These are phyloP conservation scores for Ranitomeya imitator DNA, from an alignment of 2,113 vertebrate species.

Conservation along the genomic window DNA sequence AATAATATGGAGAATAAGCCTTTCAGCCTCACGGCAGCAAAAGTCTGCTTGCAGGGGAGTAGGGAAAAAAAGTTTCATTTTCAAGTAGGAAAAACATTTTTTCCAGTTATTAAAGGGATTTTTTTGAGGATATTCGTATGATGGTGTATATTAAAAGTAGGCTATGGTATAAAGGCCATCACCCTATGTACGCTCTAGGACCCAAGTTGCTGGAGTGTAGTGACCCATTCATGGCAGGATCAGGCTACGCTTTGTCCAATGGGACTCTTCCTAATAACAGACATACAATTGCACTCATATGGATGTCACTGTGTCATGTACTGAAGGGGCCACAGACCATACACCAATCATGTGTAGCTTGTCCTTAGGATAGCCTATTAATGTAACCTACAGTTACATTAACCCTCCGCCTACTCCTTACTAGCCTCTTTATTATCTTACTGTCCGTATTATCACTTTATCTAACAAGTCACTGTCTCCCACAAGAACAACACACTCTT, in stretches of 20 bases:
- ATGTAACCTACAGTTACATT: too few relatives aligned
- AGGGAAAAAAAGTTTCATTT: not conserved
- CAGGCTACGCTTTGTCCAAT: not conserved
- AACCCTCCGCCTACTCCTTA: too few relatives aligned
- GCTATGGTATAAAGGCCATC: not conserved
- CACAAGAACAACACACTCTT: too few relatives aligned
- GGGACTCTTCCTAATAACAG: not conserved
- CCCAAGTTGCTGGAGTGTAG: not conserved
- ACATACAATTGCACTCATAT: not conserved
- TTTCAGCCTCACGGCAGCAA: not conserved
- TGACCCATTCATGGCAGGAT: not conserved
- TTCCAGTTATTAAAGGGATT: not conserved
- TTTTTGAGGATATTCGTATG: not conserved
- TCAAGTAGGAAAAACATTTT: not conserved
- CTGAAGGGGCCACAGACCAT: not conserved
- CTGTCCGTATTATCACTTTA: too few relatives aligned
- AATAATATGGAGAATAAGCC: not conserved
- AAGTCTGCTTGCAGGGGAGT: fast-evolving
- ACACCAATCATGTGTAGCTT: too few relatives aligned
- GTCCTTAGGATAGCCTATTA: too few relatives aligned
- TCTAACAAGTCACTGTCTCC: too few relatives aligned
- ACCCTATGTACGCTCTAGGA: not conserved
- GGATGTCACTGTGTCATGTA: not conserved
- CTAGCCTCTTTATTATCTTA: too few relatives aligned
- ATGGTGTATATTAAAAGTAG: not conserved